These are phyloP conservation scores for Digitonthophagus gazella DNA, from an alignment of 2,888 invertebrate genomes.

Conservation along the genomic window DNA sequence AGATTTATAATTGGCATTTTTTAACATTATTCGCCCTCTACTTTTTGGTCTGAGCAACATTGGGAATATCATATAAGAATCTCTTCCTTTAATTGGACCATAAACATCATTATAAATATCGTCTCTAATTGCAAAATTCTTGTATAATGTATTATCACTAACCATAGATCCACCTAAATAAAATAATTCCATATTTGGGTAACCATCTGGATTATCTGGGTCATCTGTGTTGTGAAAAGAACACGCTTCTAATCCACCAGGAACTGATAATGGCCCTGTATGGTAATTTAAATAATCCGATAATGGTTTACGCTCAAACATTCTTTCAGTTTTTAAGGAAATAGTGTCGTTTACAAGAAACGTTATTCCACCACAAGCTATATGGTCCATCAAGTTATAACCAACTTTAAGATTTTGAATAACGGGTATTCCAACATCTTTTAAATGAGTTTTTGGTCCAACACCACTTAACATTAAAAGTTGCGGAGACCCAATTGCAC, in stretches of 20 bases:
- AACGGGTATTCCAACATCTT: constrained; percentile 48
- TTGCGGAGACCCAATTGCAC: constrained; percentile 72
- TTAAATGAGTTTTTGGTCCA: constrained; percentile 52
- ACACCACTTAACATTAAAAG: constrained; percentile 72
- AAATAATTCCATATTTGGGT: constrained; percentile 68
- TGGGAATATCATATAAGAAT: constrained; percentile 55
- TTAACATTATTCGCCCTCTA: constrained; percentile 55
- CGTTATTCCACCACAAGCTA: constrained; percentile 65
- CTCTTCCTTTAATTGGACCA: constrained; percentile 44
- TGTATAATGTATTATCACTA: constrained; percentile 53
- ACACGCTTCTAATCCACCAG: constrained; percentile 68
- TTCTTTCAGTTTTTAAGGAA: constrained; percentile 45
- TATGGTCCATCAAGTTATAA: constrained; percentile 57
- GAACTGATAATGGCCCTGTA: constrained; percentile 53
- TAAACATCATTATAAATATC: constrained; percentile 45
- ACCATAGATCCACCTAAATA: constrained; percentile 63
- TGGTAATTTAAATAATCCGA: constrained; percentile 46
- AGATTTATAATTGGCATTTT: constrained; percentile 54
- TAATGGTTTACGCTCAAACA: constrained; percentile 40
- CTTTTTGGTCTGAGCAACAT: constrained; percentile 61
- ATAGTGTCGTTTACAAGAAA: constrained; percentile 59
- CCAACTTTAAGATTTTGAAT: constrained; percentile 56
- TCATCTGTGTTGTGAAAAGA: constrained; percentile 62
- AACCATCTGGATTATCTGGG: constrained; percentile 58
- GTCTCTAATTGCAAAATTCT: constrained; percentile 52